Percentiles rank a stretch among this genome's conserved stretches.
These are phyloP conservation scores for Bactericera cockerelli DNA, from an alignment of 1,140 invertebrate species.

Conservation along the genomic window DNA sequence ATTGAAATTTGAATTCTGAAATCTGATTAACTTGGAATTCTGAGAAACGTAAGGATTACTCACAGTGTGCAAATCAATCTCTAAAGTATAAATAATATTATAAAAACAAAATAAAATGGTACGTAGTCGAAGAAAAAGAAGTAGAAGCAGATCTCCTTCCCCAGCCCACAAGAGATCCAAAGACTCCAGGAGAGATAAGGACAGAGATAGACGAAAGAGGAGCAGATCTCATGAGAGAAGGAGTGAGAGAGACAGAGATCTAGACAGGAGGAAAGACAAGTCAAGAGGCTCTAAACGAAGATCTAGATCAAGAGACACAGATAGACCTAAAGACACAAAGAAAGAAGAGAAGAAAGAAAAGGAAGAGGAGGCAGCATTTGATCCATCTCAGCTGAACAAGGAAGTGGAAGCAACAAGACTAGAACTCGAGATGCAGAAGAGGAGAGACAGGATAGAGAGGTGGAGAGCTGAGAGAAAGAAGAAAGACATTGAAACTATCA, in stretches of 20 bases:
- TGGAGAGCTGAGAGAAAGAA: constrained; percentile 80
- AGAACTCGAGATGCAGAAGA: constrained; percentile 91
- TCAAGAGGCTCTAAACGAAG: constrained; percentile 30
- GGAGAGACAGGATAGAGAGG: constrained; percentile 80
- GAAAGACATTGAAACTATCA: constrained; percentile 62
- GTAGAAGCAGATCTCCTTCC: constrained; percentile 22
- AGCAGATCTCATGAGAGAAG: constrained; percentile 8
- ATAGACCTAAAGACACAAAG: constrained; percentile 38
- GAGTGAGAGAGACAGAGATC: constrained; percentile 5
- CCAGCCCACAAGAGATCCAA: constrained; percentile 19
- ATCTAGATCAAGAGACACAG: constrained; percentile 32
- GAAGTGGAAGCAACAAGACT: constrained; percentile 77
- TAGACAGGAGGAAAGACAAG: constrained; percentile 27
- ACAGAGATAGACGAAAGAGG: constrained; percentile 25
- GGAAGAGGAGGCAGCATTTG: constrained; percentile 41
- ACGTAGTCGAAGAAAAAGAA: constrained; percentile 17
- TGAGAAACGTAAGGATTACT: too few relatives aligned
- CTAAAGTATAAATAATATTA: too few relatives aligned
- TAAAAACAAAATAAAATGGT: too few relatives aligned
- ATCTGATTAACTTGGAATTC: too few relatives aligned
- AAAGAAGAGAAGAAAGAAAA: constrained; percentile 35
- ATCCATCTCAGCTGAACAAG: constrained; percentile 57
- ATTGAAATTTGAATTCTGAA: too few relatives aligned
- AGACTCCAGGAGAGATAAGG: constrained; percentile 28
- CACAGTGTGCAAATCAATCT: too few relatives aligned